Conservation (phyloP, 2,113 vertebrate species). For the Caracal caracal region DNA sequence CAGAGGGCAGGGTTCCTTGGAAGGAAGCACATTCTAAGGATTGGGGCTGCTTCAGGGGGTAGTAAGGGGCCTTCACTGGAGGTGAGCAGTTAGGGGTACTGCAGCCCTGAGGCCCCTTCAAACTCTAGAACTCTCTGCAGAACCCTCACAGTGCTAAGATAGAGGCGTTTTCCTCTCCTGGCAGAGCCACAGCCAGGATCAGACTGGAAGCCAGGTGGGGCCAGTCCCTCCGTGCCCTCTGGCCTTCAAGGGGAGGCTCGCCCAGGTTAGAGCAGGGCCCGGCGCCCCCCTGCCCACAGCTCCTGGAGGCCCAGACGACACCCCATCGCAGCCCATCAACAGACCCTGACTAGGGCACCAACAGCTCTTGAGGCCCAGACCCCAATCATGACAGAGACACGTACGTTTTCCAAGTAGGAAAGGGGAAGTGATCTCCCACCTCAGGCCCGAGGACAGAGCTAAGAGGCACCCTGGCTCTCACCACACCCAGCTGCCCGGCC, state of each 20-base stretch:
- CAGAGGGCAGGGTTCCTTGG: neutral
- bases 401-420: neutral
- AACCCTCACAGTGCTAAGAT: neutral
- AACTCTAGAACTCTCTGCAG: neutral
- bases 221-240: neutral
- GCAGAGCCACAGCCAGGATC: neutral
- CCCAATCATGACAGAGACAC: neutral
- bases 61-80: neutral
- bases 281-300: neutral
- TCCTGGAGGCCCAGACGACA: neutral
- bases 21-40: neutral
- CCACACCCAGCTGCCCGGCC: neutral
- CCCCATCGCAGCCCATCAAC: neutral
- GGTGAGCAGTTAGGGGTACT: neutral
- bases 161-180: neutral
- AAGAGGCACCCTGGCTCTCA: neutral
- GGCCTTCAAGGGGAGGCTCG: neutral
- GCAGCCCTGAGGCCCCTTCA: neutral
- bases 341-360: neutral
- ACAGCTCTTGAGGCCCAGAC: neutral
- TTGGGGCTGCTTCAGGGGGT: neutral
- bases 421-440: slow-evolving; percentile 39
- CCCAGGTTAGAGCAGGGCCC: neutral
- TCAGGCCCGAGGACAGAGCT: neutral
- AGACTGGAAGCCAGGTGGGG: neutral